These are phyloP conservation scores for Dascyllus trimaculatus DNA, from an alignment of 2,113 vertebrate genomes.

Conservation along the genomic window DNA sequence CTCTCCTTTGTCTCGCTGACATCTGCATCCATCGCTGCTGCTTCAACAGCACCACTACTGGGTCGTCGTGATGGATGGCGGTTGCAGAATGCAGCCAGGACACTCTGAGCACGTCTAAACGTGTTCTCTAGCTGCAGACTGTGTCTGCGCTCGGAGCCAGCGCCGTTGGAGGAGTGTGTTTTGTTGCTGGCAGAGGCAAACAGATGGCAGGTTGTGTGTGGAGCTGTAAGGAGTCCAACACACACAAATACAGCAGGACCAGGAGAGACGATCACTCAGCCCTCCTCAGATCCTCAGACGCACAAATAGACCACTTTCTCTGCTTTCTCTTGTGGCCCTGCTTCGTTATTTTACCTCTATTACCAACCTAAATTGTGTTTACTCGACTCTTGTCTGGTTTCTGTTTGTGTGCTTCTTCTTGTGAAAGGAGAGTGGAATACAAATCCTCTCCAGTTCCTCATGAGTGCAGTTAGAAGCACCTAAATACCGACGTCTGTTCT, in stretches of 20 bases:
- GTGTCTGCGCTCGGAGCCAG: slow-evolving; percentile 1
- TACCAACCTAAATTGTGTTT: no score
- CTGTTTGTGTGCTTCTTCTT: no score
- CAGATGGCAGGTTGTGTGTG: slow-evolving; percentile 78
- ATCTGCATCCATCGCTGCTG: slow-evolving; percentile 1
- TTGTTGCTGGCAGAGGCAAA: slow-evolving; percentile 76
- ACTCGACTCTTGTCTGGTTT: no score
- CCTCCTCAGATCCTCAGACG: no score
- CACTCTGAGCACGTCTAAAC: slow-evolving; percentile 31
- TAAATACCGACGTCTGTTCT: no score
- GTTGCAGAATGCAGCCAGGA: slow-evolving; percentile 41
- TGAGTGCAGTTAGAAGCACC: no score
- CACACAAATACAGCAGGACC: slow-evolving; percentile 2
- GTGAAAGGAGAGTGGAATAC: no score
- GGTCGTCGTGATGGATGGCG: slow-evolving; percentile 44
- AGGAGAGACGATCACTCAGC: slow-evolving; percentile 9
- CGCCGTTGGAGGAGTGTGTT: slow-evolving; percentile 39
- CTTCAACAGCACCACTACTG: no score
- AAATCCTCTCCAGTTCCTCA: no score
- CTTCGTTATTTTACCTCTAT: no score
- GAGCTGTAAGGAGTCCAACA: slow-evolving; percentile 58
- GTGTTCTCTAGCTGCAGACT: slow-evolving; percentile 16
- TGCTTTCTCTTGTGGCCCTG: no score
- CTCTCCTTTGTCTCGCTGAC: not conserved
- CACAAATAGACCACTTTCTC: no score